A percentile compares a stretch with the other conserved stretches of the same genome.
These are phyloP conservation scores for Psilopsiagon aymara DNA, from an alignment of 2,113 vertebrate species.

Conservation along the genomic window DNA sequence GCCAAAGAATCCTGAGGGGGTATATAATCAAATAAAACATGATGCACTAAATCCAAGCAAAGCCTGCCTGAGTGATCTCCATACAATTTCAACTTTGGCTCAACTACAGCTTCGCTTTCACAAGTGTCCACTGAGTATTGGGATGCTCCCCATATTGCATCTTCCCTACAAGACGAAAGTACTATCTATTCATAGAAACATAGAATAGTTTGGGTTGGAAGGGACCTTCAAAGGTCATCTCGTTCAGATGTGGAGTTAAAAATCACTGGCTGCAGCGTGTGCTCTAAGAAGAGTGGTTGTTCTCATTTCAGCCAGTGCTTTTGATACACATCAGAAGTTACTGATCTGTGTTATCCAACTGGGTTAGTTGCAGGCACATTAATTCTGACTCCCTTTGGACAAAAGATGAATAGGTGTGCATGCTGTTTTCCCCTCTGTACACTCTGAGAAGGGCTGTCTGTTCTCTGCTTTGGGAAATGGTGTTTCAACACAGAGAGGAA, in stretches of 20 bases:
- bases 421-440: not conserved
- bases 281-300: not conserved
- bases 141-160: not conserved
- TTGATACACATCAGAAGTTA: not conserved
- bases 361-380: too few species aligned
- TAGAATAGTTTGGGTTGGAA: not conserved
- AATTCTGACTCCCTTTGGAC: not conserved
- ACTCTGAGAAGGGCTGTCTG: not conserved
- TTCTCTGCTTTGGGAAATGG: not conserved
- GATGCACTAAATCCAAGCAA: not conserved
- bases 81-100: not conserved
- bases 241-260: not conserved
- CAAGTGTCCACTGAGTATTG: fast-evolving
- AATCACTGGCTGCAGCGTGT: not conserved
- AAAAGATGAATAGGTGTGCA: not conserved
- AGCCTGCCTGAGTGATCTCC: not conserved
- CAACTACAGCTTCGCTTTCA: not conserved
- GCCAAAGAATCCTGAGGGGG: not conserved
- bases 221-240: not conserved
- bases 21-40: not conserved
- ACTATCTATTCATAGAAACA: not conserved
- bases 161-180: not conserved
- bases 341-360: not conserved
- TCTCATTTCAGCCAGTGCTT: fast-evolving
- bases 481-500: not conserved